Conservation (phyloP, 2,113 vertebrate genomes). For the Thryonomys swinderianus region DNA sequence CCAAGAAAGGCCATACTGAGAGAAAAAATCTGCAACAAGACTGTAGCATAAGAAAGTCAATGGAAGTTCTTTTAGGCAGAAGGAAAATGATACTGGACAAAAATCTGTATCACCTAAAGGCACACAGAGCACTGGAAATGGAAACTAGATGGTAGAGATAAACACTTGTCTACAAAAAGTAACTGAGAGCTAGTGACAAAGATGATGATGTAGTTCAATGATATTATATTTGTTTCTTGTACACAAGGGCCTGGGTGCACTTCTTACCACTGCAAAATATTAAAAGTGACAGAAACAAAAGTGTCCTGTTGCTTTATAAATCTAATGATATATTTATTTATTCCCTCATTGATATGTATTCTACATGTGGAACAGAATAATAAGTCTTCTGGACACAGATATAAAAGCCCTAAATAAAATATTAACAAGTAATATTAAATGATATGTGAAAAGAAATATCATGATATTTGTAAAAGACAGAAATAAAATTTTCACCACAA, state of each 20-base stretch:
- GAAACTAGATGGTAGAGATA: neutral
- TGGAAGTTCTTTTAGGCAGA: neutral
- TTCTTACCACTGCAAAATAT: neutral
- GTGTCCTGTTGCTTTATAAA: neutral
- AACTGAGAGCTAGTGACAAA: neutral
- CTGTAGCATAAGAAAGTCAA: neutral
- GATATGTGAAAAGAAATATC: too few relatives aligned
- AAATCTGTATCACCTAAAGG: neutral
- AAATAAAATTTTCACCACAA: constrained; percentile 14
- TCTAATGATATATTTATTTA: too few relatives aligned
- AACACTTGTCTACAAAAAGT: neutral
- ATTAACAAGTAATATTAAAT: too few relatives aligned
- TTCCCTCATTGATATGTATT: too few relatives aligned
- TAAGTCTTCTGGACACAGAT: too few relatives aligned
- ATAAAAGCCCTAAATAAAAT: too few relatives aligned
- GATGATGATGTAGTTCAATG: neutral
- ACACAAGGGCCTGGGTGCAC: neutral
- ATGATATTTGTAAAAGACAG: neutral
- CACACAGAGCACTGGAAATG: neutral
- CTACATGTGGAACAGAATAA: too few relatives aligned
- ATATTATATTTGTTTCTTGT: neutral
- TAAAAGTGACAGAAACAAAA: neutral
- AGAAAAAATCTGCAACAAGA: neutral
- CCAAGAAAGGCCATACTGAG: neutral
- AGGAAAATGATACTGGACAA: neutral